Evolutionary conservation across 2,888 invertebrate genomes (phyloP).

Genomic region (Ennomos quercinarius): DNA sequence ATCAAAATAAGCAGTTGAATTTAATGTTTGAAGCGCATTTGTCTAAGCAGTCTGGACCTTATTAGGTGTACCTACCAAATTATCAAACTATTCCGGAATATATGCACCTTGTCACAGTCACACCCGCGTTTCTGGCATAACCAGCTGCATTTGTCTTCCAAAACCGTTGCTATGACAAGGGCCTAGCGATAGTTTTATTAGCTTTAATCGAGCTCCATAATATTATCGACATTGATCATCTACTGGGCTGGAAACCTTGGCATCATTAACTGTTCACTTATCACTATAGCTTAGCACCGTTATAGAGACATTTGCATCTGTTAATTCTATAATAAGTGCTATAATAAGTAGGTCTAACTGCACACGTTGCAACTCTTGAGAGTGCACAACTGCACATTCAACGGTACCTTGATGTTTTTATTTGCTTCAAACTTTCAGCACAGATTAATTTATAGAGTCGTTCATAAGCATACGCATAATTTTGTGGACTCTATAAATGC

Average conservation of each 20-base stretch:
- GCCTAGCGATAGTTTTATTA: background rate
- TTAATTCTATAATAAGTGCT: slow-evolving; percentile 23
- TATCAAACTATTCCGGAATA: no score
- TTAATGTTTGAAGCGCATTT: no score
- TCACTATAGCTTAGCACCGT: slow-evolving; percentile 50
- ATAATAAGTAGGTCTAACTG: slow-evolving; percentile 24
- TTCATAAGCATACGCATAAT: no score
- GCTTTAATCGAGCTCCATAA: background rate
- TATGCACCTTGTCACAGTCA: no score
- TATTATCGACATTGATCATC: slow-evolving; percentile 5
- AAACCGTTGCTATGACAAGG: background rate
- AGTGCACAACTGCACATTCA: slow-evolving; percentile 5
- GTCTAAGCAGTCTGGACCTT: no score
- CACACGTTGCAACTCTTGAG: slow-evolving; percentile 8
- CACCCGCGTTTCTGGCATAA: no score
- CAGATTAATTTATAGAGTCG: no score
- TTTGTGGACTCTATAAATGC: no score
- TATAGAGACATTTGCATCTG: slow-evolving; percentile 54
- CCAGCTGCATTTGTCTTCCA: no score
- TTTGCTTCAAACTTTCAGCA: no score
- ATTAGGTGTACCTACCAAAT: no score
- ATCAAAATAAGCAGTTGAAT: no score
- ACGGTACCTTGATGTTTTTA: background rate
- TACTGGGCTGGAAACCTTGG: slow-evolving; percentile 52
- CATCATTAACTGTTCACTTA: slow-evolving; percentile 57